Evolutionary conservation across 2,797 vertebrate species (phyloP), one percentile per base, ranked within the genome.

Genomic region (Babyrousa celebensis): DNA sequence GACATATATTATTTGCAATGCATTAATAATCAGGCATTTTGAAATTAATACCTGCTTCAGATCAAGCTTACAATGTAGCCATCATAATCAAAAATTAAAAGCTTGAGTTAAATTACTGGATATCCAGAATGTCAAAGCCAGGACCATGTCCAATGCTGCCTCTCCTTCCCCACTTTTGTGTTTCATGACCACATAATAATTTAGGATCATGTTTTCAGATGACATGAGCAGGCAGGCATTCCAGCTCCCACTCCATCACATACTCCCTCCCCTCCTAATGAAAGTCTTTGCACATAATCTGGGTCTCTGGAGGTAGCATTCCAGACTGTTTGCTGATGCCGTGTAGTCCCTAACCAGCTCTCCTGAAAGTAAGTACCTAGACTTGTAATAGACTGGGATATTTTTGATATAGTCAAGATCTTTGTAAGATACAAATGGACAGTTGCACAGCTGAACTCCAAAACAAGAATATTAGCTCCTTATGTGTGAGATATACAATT

Each of bases 11-110:
- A 78, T 80, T 94, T n/a, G 21, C 56, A 52, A 29, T 65, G 10
- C 18, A 62, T 95, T 79, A 89, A 54, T 88, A 89, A 91, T 36
- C 29, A 86, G 58, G 21, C 56, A 67, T 85, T 97, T 94, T 63
- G 32, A 89, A 83, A 52, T 48, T 60, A 77, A 68, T 54, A 36
- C 79, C 52, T 93, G 32, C n/a, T 87, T 85, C 79, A 60, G 15
- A 21, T 92, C 40, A 72, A 65, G 14, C 5, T 60, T 82, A 65
- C 4, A 87, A 89, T 43, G 14, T 80, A 68, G 27, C 95, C 25
- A 54, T 92, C 43, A n/a, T 36, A 52, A 67, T 72, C 29, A 82
- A 72, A 90, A 89, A 62, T 65, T 32, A 32, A 65, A 74, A 58
- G 5, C 71, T 86, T 82, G 40, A 18, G 40, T n/a, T 29, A 84